Percentiles rank a stretch among this genome's conserved stretches.
phyloP scores from a whole-genome alignment of 92 coral and sea anemone genomes.

The Bergia sp. region DNA sequence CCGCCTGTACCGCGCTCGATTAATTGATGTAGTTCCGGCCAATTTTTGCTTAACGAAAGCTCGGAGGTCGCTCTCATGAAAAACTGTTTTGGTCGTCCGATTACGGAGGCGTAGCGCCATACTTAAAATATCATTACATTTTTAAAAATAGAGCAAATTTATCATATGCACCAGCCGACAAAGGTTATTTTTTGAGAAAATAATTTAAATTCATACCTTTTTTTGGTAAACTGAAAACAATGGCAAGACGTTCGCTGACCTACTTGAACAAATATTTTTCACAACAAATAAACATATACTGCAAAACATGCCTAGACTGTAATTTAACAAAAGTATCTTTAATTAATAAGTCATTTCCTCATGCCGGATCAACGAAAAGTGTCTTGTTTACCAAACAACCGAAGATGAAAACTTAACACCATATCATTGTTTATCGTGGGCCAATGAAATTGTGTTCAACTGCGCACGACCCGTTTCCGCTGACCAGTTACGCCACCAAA shows the following conservation, averaged over 20 bases:
- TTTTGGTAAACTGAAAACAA: no score
- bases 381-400: not conserved
- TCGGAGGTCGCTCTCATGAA: not conserved
- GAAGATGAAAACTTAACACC: not conserved
- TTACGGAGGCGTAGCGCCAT: no score
- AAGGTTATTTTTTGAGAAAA: not conserved
- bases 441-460: not conserved
- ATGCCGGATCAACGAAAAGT: not conserved
- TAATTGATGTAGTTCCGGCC: not conserved
- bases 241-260: no score
- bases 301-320: no score
- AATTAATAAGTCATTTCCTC: not conserved
- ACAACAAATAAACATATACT: not conserved
- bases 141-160: not conserved
- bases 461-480: not conserved
- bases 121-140: not conserved
- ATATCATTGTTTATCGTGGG: not conserved
- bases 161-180: no score
- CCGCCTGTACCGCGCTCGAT: not conserved
- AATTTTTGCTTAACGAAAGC: not conserved
- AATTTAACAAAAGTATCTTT: no score
- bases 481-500: not conserved
- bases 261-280: no score
- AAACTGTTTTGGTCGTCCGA: not conserved
- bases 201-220: not conserved